These are phyloP conservation scores for Tylochromis polylepis DNA, from an alignment of 2,113 vertebrate genomes.

Conservation along the genomic window DNA sequence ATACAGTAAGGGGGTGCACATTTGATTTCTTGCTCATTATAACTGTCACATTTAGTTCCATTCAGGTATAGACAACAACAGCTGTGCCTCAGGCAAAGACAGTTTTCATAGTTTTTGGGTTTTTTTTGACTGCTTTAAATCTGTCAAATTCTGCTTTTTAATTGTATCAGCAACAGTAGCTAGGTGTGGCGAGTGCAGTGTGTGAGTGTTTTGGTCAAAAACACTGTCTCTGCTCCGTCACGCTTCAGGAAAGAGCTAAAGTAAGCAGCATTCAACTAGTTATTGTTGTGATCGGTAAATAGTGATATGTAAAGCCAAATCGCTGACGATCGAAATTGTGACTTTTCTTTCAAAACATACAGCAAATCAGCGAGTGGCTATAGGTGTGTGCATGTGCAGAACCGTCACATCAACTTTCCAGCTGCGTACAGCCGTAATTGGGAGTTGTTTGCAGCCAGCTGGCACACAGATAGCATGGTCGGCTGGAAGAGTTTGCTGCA, in stretches of 20 bases:
- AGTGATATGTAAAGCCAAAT: not conserved
- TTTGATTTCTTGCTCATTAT: slow-evolving; percentile 8
- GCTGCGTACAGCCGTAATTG: slow-evolving; percentile 45
- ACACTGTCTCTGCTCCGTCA: not conserved
- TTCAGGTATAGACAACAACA: not conserved
- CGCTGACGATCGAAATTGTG: not conserved
- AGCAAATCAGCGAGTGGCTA: not conserved
- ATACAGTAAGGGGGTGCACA: not conserved
- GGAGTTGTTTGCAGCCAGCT: slow-evolving; percentile 38
- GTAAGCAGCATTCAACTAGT: not conserved
- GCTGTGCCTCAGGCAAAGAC: not conserved
- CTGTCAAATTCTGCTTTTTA: not conserved
- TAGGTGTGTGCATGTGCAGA: not conserved
- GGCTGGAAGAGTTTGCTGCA: slow-evolving; percentile 14
- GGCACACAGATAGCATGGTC: slow-evolving; percentile 1
- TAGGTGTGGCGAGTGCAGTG: not conserved
- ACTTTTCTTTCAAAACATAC: not conserved
- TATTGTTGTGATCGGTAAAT: not conserved
- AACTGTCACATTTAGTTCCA: not conserved
- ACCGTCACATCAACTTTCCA: not conserved
- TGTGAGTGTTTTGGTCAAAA: not conserved
- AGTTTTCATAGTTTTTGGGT: not conserved
- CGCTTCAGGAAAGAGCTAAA: not conserved
- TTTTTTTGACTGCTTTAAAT: not conserved
- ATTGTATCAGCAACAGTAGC: not conserved